Percentiles rank a stretch among this genome's conserved stretches.
Conservation (phyloP, 2,113 vertebrate species). For the Dipodomys ordii region DNA sequence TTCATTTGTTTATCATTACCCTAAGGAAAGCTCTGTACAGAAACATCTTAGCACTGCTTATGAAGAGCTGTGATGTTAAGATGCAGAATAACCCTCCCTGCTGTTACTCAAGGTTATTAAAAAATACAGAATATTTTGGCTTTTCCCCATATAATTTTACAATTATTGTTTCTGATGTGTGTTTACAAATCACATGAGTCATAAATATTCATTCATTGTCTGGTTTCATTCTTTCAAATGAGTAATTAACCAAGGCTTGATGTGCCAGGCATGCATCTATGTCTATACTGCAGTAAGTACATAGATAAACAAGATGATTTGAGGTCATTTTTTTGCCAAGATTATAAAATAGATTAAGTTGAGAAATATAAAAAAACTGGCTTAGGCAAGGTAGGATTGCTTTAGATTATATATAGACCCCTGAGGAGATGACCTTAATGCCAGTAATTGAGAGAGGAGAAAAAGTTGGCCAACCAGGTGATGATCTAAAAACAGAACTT, state of each 20-base stretch:
- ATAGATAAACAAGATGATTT: not conserved
- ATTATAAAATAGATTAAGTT: not conserved
- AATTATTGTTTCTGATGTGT: not conserved
- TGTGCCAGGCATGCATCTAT: not conserved
- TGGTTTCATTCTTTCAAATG: constrained; percentile 19
- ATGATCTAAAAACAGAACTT: not conserved
- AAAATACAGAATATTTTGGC: not conserved
- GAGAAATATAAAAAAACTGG: not conserved
- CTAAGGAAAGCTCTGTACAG: not conserved
- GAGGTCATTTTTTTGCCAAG: not conserved
- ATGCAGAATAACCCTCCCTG: not conserved
- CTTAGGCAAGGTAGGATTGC: not conserved
- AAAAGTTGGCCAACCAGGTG: not conserved
- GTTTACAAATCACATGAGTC: constrained; percentile 46
- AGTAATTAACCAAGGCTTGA: not conserved
- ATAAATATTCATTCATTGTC: not conserved
- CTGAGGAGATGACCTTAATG: not conserved
- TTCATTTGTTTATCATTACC: not conserved
- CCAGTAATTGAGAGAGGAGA: not conserved
- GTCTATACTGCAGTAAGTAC: too few species aligned
- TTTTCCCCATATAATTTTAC: not conserved
- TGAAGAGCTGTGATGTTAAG: not conserved
- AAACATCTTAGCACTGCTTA: not conserved
- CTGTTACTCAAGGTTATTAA: not conserved
- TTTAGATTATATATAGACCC: not conserved